A percentile compares a stretch with the other conserved stretches of the same genome.
Conservation (phyloP, 1,140 invertebrate species). For the Berghia stephanieae region DNA sequence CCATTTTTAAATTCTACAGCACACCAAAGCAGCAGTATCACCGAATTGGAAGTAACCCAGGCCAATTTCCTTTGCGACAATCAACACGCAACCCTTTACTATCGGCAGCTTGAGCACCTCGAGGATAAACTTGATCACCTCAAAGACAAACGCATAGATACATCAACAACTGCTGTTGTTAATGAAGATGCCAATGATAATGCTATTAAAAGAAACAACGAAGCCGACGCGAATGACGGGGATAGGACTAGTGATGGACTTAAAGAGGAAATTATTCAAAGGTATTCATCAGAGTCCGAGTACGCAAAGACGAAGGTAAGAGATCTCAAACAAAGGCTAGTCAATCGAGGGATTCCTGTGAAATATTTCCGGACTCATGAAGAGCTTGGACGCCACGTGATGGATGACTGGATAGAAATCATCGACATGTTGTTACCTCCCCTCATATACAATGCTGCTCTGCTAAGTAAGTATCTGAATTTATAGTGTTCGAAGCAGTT, state of each 20-base stretch:
- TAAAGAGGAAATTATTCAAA: neutral
- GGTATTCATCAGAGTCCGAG: slow-evolving; percentile 50
- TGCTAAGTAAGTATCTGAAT: no score
- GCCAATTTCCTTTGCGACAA: slow-evolving; percentile 55
- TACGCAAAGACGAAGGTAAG: slow-evolving; percentile 55
- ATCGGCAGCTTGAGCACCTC: slow-evolving; percentile 61
- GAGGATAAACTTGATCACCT: slow-evolving; percentile 45
- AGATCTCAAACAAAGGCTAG: slow-evolving; percentile 60
- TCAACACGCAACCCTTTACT: slow-evolving; percentile 58
- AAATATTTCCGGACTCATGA: slow-evolving; percentile 58
- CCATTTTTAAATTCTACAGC: no score
- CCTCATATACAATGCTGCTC: neutral
- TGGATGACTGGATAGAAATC: slow-evolving; percentile 61
- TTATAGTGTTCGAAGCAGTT: no score
- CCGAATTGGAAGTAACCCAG: slow-evolving; percentile 63
- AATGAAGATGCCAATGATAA: no score
- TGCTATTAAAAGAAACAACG: no score
- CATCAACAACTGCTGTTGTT: no score
- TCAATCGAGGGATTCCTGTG: slow-evolving; percentile 62
- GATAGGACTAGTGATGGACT: no score
- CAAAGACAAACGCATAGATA: no score
- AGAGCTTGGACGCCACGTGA: slow-evolving; percentile 56
- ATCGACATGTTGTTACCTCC: slow-evolving; percentile 44
- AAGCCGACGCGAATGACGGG: no score
- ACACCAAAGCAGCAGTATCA: slow-evolving; percentile 57